Base-by-base conservation (phyloP, 2,113 vertebrate genomes). In the Pipa parva region DNA sequence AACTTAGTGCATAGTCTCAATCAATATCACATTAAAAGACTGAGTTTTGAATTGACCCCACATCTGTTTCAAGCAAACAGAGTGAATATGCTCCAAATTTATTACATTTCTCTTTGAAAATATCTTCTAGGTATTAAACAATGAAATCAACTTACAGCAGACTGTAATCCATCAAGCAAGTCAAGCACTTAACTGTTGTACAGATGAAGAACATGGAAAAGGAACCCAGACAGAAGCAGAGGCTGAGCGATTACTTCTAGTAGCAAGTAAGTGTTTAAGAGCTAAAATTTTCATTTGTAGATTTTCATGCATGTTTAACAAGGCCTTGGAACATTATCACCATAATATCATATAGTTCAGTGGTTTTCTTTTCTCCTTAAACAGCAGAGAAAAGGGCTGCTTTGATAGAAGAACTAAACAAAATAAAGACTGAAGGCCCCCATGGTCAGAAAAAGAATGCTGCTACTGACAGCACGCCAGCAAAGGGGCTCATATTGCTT, bases 121-220 rank as follows among this genome's bases (percentile, higher is more conserved):
- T 77, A 72, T 63, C n/a, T 20, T 18, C 13, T 69, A 92, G 90
- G 83, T 88, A 10, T 71, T 92, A 71, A 91, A 84, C 20, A 94
- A 91, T 71, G 95, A 97, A 63, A 83, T 98, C 77, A 98, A 93
- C 78, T 73, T 95, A 79, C 97, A 99, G 79, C 95, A 99, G 83
- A 98, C 92, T 0, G 90, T 98, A 60, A 97, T 98, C 72, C 85
- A 97, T 70, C 97, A 99, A 80, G 94, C 97, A 67, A 98, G 96
- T 71, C 95, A 97, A 83, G 97, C 97, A 10, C 87, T 99, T 24
- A 98, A 96, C 77, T 99, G 97, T 78, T 99, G 97, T 76, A 88
- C 91, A 2, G 97, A 99, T 57, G 94, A 94, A 71, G 96, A 98
- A 1, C 97, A 99, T 7, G 97, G 97, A 2, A 97, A 93, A 77